Evolutionary conservation across 2,113 vertebrate genomes (phyloP).

Genomic region (Actenoides hombroni): DNA sequence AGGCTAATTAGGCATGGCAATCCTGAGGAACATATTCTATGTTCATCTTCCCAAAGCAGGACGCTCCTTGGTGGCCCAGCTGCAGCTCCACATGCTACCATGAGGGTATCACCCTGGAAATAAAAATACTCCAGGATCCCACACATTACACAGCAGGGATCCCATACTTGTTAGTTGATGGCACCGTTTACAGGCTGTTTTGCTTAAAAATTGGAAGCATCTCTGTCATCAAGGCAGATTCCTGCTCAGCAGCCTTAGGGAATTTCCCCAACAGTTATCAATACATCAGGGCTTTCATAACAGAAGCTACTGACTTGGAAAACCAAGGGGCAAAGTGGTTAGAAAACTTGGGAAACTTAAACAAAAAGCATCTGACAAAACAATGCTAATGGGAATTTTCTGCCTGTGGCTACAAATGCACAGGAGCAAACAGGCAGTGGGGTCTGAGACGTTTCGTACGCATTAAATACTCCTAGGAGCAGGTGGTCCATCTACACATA

Average conservation of each 20-base stretch:
- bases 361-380: neutral
- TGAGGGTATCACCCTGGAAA: conserved; percentile 69
- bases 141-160: conserved; percentile 65
- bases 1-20: conserved; percentile 72
- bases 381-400: neutral
- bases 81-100: conserved; percentile 64
- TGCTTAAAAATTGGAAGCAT: conserved; percentile 60
- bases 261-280: conserved; percentile 31
- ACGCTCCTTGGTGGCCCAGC: conserved; percentile 66
- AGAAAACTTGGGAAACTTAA: neutral
- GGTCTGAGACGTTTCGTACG: neutral
- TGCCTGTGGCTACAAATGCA: neutral
- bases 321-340: conserved; percentile 4
- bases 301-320: conserved; percentile 26
- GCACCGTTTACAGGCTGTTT: conserved; percentile 66
- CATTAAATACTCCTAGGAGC: neutral
- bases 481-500: neutral
- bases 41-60: conserved; percentile 70
- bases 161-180: conserved; percentile 64
- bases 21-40: conserved; percentile 67
- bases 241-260: conserved; percentile 38
- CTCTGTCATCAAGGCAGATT: conserved; percentile 59
- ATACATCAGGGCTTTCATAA: neutral
- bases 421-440: neutral
- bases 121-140: conserved; percentile 72